A percentile compares a stretch with the other conserved stretches of the same genome.
Evolutionary conservation across 2,113 vertebrate species (phyloP).

Genomic region (Gorsachius goisagi): DNA sequence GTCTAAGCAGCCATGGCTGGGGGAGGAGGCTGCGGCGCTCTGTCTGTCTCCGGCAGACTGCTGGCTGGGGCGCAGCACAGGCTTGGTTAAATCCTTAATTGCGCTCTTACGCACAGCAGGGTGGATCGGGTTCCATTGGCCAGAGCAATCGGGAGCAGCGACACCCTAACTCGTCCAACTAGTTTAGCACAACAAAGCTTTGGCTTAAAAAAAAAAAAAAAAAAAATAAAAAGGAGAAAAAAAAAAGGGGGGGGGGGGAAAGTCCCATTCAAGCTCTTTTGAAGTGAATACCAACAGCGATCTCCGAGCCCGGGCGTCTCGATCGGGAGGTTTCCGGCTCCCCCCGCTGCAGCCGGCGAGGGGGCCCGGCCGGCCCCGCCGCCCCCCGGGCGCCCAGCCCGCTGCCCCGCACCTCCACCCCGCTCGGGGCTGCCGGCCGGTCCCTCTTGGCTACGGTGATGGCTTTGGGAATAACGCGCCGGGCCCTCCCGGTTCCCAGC

Average conservation of each 20-base stretch:
- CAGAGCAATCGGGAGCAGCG: slow-evolving; percentile 85
- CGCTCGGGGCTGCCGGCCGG: neutral
- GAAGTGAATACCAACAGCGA: slow-evolving; percentile 30
- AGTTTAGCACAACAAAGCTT: slow-evolving; percentile 88
- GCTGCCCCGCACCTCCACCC: neutral
- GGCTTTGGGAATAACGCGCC: neutral
- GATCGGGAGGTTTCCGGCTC: neutral
- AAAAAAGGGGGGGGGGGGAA: neutral
- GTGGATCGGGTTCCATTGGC: slow-evolving; percentile 99
- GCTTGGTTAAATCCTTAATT: slow-evolving; percentile 99
- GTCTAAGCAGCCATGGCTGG: slow-evolving; percentile 77
- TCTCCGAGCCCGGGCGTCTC: neutral
- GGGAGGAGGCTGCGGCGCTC: slow-evolving; percentile 60
- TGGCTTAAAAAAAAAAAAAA: slow-evolving; percentile 12
- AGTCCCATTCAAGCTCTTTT: slow-evolving; percentile 12
- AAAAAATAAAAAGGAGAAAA: neutral
- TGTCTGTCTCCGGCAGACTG: slow-evolving; percentile 88
- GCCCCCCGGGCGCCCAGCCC: neutral
- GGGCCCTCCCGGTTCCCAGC: neutral
- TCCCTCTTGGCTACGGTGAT: neutral
- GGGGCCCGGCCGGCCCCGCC: neutral
- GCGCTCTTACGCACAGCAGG: slow-evolving; percentile 99
- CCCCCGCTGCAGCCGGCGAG: neutral
- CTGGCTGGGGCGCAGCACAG: slow-evolving; percentile 91
- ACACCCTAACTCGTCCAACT: slow-evolving; percentile 93